These are phyloP conservation scores for Ageneiosus marmoratus DNA, from an alignment of 2,113 vertebrate genomes.

Conservation along the genomic window DNA sequence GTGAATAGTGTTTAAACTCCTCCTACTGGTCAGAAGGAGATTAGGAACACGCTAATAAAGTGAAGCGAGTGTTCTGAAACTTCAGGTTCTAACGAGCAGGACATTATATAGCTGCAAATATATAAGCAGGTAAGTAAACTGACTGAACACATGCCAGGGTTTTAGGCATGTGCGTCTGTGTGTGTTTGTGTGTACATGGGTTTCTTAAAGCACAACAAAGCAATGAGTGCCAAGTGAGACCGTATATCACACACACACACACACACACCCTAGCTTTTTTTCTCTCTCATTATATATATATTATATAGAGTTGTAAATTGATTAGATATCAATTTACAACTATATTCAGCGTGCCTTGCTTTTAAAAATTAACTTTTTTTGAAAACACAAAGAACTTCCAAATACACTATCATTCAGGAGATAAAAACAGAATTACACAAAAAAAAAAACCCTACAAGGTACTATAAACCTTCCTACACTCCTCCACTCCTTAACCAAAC, in stretches of 20 bases:
- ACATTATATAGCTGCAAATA: constrained; percentile 48
- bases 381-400: constrained; percentile 67
- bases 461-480: constrained; percentile 53
- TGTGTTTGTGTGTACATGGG: constrained; percentile 40
- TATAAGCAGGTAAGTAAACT: constrained; percentile 31
- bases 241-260: constrained; percentile 33
- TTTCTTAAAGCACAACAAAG: constrained; percentile 39
- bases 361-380: constrained; percentile 53
- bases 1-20: constrained; percentile 45
- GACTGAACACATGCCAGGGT: constrained; percentile 32
- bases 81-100: constrained; percentile 60
- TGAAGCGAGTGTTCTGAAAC: constrained; percentile 64
- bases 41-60: constrained; percentile 34
- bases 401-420: constrained; percentile 61
- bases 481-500: constrained; percentile 38
- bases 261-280: constrained; percentile 40
- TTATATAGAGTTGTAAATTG: too few species aligned
- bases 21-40: constrained; percentile 42
- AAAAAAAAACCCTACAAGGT: constrained; percentile 59
- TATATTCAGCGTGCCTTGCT: constrained; percentile 65
- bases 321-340: constrained; percentile 67
- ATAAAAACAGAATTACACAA: constrained; percentile 61
- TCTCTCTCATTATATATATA: constrained; percentile 59
- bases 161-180: constrained; percentile 40
- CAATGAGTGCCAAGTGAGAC: constrained; percentile 25